These are phyloP conservation scores for Dasyurus viverrinus DNA, from an alignment of 2,113 vertebrate species.

Conservation along the genomic window DNA sequence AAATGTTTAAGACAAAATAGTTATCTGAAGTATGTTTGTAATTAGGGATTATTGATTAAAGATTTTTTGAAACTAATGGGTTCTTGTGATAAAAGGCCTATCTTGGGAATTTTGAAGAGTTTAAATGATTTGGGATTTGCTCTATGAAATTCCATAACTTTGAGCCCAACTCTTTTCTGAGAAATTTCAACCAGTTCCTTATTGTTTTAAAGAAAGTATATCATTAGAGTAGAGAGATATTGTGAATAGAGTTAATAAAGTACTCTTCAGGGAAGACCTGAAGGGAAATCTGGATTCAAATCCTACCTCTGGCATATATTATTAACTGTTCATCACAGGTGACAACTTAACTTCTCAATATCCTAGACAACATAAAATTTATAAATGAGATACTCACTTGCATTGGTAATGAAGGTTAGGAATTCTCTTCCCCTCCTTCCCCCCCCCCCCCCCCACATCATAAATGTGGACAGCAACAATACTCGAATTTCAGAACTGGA, in stretches of 20 bases:
- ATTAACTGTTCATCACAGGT: background rate
- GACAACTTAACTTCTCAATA: background rate
- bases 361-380: background rate
- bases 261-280: background rate
- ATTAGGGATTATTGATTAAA: conserved; percentile 77
- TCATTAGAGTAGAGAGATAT: background rate
- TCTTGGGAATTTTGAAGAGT: conserved; percentile 54
- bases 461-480: background rate
- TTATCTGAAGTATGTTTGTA: conserved; percentile 77
- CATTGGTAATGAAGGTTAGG: background rate
- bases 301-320: background rate
- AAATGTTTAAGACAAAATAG: conserved; percentile 71
- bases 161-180: conserved; percentile 50
- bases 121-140: conserved; percentile 60
- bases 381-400: background rate
- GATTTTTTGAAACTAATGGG: conserved; percentile 67
- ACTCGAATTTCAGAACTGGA: background rate
- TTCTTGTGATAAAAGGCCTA: conserved; percentile 61
- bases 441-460: background rate
- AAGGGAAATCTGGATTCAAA: background rate
- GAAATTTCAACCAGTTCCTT: conserved; percentile 44
- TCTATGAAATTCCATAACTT: conserved; percentile 56
- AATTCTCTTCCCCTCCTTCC: too few relatives aligned
- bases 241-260: background rate
- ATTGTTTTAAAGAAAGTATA: conserved; percentile 41